Base-by-base conservation (phyloP, 2,888 invertebrate species). In the Pherbina coryleti region DNA sequence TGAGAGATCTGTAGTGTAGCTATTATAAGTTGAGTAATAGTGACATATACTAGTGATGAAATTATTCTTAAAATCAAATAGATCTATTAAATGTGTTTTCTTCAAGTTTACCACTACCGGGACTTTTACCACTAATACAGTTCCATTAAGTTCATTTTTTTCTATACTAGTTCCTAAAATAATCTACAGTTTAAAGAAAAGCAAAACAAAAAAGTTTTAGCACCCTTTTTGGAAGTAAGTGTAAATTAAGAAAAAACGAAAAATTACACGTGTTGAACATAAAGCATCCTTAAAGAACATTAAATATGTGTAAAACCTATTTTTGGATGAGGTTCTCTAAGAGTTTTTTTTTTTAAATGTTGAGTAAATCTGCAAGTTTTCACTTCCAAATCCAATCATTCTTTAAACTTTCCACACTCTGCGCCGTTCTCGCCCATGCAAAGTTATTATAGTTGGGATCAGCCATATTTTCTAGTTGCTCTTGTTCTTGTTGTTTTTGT, bases 361-460 rank as follows among this genome's bases (percentile, higher is more conserved):
- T 44, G 11, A 44, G 44, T 14, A 44, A 11, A 44, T 44, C 44
- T 44, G 44, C 44, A 44, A 44, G 11, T 28, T 4, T 34, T 86
- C 84, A 86, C 83, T 87, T 86, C 86, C 86, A 86, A 79, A 86
- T 87, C 86, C 86, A 86, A 80, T 83, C 84, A 81, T 85, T 86
- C 82, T 84, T 86, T 70, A 84, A 81, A 81, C 82, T 84, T 69
- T 82, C 81, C 69, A 81, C 80, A 76, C 84, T 82, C 78, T 83
- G 84, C 77, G 85, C 81, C 78, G 85, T 82, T 73, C 82, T 83
- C 78, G 85, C 82, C 88, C 87, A 87, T 76, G 81, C 82, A 82
- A 83, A 83, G 71, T 81, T 79, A 75, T 83, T 85, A 82, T 80
- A 78, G 31, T 80, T 53, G 44, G 28, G 25, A 57, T 75, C 49